Evolutionary conservation across 2,888 invertebrate species (phyloP), one percentile per base, ranked within the genome.

Genomic region (Tuta absoluta): DNA sequence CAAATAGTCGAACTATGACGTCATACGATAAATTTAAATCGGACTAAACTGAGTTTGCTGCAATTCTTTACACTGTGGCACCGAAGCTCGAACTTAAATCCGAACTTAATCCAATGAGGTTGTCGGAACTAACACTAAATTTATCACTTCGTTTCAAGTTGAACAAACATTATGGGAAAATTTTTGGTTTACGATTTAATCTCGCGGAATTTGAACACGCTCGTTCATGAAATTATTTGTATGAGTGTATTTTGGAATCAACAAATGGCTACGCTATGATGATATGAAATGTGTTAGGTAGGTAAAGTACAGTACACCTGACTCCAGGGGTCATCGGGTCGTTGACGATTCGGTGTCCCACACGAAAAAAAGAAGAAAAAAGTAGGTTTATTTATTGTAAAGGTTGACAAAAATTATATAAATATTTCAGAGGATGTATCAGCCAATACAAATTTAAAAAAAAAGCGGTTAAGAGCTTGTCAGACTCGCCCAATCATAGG

Each of bases 101-200:
- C 49, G 17, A 61, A 49, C 19, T 62, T 62, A 62, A 62, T 62
- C 51, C 51, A 51, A 62, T 62, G 51, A 62, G 62, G 51, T 51
- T 62, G 62, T 62, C 62, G 51, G 62, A 62, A 51, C 49, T 62
- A 62, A 62, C 51, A 48, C 19, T 51, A 51, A 51, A 61, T 51
- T 51, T 51, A 62, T 62, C 37, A 38, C 62, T 62, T 33, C 19
- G 58, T 11, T 60, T 41, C 38, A 45, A 60, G 45, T 45, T 23
- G 60, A 60, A 45, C 60, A 60, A 60, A 60, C 24, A 45, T 14
- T n/a, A 24, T n/a, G 28, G 24, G 56, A 28, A 4, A 28, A 28
- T 56, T 56, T 53, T 56, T 56, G n/a, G 28, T 56, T 56, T 56
- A 56, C 56, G 56, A 14, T 7, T 28, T 0, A 33, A 14, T n/a